phyloP scores from a whole-genome alignment of 2,113 vertebrate species.

The Phaethon lepturus region DNA sequence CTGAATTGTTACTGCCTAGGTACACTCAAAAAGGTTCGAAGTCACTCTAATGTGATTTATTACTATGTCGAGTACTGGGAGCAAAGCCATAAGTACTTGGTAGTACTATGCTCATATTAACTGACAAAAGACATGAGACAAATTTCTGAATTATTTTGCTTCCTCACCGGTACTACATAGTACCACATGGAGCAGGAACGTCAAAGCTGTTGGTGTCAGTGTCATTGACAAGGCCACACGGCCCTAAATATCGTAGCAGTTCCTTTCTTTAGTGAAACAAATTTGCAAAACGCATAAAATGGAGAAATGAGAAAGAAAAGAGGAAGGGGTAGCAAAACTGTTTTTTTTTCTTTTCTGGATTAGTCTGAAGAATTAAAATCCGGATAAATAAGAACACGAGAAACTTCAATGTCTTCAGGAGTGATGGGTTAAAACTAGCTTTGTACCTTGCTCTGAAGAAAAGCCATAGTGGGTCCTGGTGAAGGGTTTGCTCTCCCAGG shows the following conservation, averaged over 20 bases:
- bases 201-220: background rate
- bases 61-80: background rate
- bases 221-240: background rate
- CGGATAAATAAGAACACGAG: background rate
- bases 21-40: background rate
- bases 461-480: background rate
- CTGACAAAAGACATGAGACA: background rate
- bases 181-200: background rate
- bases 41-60: background rate
- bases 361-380: background rate
- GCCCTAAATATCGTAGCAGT: background rate
- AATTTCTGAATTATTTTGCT: background rate
- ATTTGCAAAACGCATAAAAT: background rate
- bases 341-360: background rate
- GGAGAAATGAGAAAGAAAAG: background rate
- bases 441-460: background rate
- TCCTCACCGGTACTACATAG: background rate
- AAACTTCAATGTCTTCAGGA: background rate
- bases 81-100: background rate
- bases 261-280: background rate
- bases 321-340: background rate
- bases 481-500: background rate
- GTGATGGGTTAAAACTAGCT: background rate
- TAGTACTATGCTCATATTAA: background rate
- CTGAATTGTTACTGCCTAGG: background rate